These are phyloP conservation scores for Rhingia campestris DNA, from an alignment of 2,888 invertebrate genomes.

Conservation along the genomic window DNA sequence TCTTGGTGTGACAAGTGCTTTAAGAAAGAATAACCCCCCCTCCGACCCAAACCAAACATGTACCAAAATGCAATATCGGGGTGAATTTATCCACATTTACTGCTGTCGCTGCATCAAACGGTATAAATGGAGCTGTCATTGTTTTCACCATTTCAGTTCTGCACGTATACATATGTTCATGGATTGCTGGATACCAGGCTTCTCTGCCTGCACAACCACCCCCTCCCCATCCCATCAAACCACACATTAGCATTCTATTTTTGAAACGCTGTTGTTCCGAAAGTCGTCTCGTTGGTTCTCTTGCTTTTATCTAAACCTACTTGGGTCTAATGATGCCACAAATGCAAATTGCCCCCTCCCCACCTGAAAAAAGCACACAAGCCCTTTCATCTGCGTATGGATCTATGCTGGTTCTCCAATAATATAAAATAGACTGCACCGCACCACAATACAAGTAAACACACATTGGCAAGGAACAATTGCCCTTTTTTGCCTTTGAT, in stretches of 20 bases:
- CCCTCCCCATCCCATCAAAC: slow-evolving; percentile 1
- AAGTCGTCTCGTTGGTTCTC: slow-evolving; percentile 42
- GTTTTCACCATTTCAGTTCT: slow-evolving; percentile 6
- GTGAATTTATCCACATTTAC: slow-evolving; percentile 47
- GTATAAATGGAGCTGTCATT: slow-evolving; percentile 49
- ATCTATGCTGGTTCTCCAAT: slow-evolving; percentile 23
- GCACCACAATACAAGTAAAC: slow-evolving; percentile 24
- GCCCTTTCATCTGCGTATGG: slow-evolving; percentile 3
- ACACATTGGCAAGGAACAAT: slow-evolving; percentile 47
- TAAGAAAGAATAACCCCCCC: neutral
- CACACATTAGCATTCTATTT: slow-evolving; percentile 54
- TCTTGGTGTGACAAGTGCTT: too few relatives aligned
- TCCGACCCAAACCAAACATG: neutral
- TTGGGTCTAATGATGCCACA: slow-evolving; percentile 68
- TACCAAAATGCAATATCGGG: slow-evolving; percentile 13
- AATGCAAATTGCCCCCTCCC: slow-evolving; percentile 56
- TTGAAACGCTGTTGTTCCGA: slow-evolving; percentile 41
- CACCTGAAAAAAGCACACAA: slow-evolving; percentile 7
- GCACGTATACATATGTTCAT: slow-evolving; percentile 14
- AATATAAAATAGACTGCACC: slow-evolving; percentile 46
- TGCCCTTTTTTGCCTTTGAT: slow-evolving; percentile 25
- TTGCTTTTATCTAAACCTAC: slow-evolving; percentile 64
- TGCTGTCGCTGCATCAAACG: slow-evolving; percentile 44
- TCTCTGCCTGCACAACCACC: too few relatives aligned
- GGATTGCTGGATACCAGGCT: slow-evolving; percentile 2